A percentile compares a stretch with the other conserved stretches of the same genome.
Conservation (phyloP, 2,797 vertebrate genomes). For the Sebastes minor region DNA sequence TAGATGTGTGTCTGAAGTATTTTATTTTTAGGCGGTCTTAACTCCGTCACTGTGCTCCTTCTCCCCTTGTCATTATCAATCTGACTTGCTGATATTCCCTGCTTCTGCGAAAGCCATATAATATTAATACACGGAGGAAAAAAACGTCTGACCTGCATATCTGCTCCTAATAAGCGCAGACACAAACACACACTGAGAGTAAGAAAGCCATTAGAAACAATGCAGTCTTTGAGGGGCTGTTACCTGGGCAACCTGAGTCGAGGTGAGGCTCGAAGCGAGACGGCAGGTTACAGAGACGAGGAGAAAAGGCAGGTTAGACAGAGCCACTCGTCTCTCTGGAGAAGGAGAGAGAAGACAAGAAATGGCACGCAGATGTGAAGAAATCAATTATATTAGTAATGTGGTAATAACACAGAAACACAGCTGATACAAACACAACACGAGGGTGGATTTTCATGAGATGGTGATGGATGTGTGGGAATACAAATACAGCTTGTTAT, state of each 20-base stretch:
- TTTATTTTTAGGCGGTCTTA: constrained; percentile 69
- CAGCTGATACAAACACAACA: background rate
- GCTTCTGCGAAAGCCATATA: constrained; percentile 34
- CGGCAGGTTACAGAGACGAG: constrained; percentile 62
- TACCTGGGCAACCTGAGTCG: constrained; percentile 83
- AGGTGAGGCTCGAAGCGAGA: constrained; percentile 80
- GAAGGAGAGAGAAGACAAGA: constrained; percentile 7
- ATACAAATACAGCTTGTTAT: background rate
- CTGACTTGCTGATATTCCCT: constrained; percentile 52
- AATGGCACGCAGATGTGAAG: constrained; percentile 21
- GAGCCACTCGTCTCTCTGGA: constrained; percentile 24
- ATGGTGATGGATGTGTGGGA: background rate
- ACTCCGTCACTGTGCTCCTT: constrained; percentile 40
- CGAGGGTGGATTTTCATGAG: background rate
- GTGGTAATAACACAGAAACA: background rate
- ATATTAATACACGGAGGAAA: constrained; percentile 33
- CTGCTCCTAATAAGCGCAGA: constrained; percentile 43
- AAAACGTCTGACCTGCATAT: constrained; percentile 49
- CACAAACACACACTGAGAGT: constrained; percentile 49
- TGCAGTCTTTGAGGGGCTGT: constrained; percentile 80
- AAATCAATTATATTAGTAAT: background rate
- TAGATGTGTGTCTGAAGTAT: constrained; percentile 54
- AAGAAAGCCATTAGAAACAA: constrained; percentile 79
- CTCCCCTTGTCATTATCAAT: constrained; percentile 60
- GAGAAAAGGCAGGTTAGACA: constrained; percentile 35